Base-by-base conservation (phyloP, 92 coral and sea anemone genomes). In the Pocillopora meandrina region DNA sequence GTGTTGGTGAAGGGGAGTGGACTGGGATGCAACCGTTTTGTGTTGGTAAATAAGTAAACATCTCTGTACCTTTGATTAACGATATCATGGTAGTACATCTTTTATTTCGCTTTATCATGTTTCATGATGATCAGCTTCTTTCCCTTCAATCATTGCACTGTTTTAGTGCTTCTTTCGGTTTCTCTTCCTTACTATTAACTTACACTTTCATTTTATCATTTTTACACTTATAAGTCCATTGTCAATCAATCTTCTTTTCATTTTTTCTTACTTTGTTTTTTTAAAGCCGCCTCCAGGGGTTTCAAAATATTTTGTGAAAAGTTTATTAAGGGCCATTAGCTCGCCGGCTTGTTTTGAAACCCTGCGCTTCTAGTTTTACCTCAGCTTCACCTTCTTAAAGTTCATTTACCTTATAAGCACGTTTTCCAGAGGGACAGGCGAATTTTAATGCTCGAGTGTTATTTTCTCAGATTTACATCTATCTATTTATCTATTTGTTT, bases 21-120 rank as follows among this genome's bases (percentile, higher is more conserved):
- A 89, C 92, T 19, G 98, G 98, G 35, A 83, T 89, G 0, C 84
- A 88, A 77, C 95, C 98, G 9, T 85, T 72, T 16, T 94, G 98
- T 56, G 79, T 87, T 18, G 93, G 98, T 94, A 86, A 92, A 78
- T 78, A 72, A 55, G 69, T 59, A 42, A 42, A 42, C 4, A 42
- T 20, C 60, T 58, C 4, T 16, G 61, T 13, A 1, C 35, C 61
- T 26, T 1, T 5, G 49, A 42, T 42, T 42, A 42, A 42, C 26
- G 26, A 23, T 23, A 23, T 1, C 61, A 1, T 72, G 21, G 6
- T 56, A 56, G n/a, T n/a, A 42, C 49, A 42, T 2, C 49, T 2
- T 42, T 70, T 70, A 17, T 26, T 23, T 34, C 17, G 62, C 17
- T 59, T 11, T 59, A n/a, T 59, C 12, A 26, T 18, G 12, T 49